Base-by-base conservation (phyloP, 2,888 invertebrate species). In the Leptopterna dolabrata region DNA sequence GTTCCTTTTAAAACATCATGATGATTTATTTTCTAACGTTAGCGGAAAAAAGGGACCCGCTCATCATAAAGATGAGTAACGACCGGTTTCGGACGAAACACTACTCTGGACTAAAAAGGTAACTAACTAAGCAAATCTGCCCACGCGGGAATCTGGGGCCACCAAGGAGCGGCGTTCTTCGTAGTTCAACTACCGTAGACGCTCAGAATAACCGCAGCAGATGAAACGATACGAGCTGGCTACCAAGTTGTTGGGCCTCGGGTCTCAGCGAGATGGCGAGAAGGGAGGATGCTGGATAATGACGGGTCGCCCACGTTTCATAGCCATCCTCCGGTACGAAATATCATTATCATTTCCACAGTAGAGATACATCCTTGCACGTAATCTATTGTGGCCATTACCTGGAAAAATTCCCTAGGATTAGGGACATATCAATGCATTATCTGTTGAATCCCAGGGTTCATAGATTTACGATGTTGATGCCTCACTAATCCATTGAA, bases 161-260 rank as follows among this genome's bases (percentile, higher is more conserved):
- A 76, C 78, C 41, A 14, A 24, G 24, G 78, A 78, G 78, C 78
- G 7, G 45, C 45, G 41, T 78, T 78, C 78, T 78, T 78, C 45
- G 78, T 45, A 45, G 19, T 14, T 76, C 9, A 14, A 19, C 24
- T 43, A 13, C 19, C 24, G 43, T 19, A 14, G 78, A 45, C 14
- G 43, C 43, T 24, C 24, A n/a, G 78, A 47, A 19, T 78, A 78
- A 78, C 45, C 78, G 24, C 45, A 43, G 41, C 45, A 45, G 78
- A 78, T 78, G 78, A 78, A 45, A 78, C 76, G 78, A 78, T 78
- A 78, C 78, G 45, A 24, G 13, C 45, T n/a, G 78, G 78, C 78
- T 78, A 78, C 78, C 78, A 78, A 43, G 27, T 43, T 27, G 45
- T 43, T 45, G n/a, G 78, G 63, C 63, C 24, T 63, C 6, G 45